These are phyloP conservation scores for Radopholus similis DNA, from an alignment of 1,140 invertebrate species.

Conservation along the genomic window DNA sequence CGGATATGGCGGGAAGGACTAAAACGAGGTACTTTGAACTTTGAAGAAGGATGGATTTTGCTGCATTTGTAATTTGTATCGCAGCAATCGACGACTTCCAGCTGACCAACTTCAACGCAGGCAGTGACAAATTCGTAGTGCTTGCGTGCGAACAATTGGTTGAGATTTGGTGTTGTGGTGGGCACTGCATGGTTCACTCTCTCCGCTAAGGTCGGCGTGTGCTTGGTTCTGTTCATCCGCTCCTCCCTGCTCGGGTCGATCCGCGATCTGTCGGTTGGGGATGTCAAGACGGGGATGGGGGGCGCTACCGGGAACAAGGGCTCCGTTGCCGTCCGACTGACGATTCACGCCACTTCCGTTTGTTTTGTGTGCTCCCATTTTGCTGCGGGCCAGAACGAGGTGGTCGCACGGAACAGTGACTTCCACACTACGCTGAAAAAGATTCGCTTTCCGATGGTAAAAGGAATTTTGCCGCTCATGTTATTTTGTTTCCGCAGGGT, in stretches of 20 bases:
- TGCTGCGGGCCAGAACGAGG: conserved; percentile 92
- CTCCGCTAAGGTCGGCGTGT: conserved; percentile 71
- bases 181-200: background rate
- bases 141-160: conserved; percentile 93
- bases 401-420: conserved; percentile 89
- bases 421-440: conserved; percentile 90
- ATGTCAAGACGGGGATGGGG: conserved; percentile 93
- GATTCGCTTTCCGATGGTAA: conserved; percentile 84
- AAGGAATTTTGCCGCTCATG: conserved; percentile 11
- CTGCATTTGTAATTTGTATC: no score
- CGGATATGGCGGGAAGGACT: conserved; percentile 90
- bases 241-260: conserved; percentile 80
- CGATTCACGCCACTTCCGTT: conserved; percentile 64
- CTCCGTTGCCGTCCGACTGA: conserved; percentile 85
- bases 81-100: conserved; percentile 62
- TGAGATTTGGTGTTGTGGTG: background rate
- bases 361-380: conserved; percentile 98
- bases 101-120: conserved; percentile 65
- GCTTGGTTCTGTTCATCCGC: conserved; percentile 86
- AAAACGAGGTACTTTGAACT: no score
- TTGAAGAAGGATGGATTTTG: no score
- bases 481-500: conserved; percentile 62
- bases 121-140: conserved; percentile 80
- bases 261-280: conserved; percentile 68
- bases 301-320: conserved; percentile 89